Evolutionary conservation across 2,113 vertebrate genomes (phyloP).

Genomic region (Chinchilla lanigera): DNA sequence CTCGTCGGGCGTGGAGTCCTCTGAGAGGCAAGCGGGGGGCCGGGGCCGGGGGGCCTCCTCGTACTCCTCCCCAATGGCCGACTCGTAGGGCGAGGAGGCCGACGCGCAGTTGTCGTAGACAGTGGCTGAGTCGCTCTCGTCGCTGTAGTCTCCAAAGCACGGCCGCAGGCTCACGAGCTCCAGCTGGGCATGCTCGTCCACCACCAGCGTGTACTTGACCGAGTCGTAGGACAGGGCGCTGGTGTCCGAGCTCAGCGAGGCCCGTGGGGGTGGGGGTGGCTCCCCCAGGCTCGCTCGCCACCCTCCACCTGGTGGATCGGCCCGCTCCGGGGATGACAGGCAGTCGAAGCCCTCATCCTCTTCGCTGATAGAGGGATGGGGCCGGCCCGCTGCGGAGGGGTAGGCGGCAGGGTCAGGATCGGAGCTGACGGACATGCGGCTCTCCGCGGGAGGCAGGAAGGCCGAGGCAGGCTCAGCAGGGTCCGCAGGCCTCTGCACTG

Average conservation of each 20-base stretch:
- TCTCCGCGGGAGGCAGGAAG: slow-evolving; percentile 92
- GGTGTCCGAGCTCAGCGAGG: slow-evolving; percentile 95
- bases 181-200: slow-evolving; percentile 97
- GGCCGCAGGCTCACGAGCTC: slow-evolving; percentile 96
- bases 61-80: slow-evolving; percentile 94
- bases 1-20: slow-evolving; percentile 94
- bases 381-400: slow-evolving; percentile 89
- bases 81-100: slow-evolving; percentile 96
- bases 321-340: slow-evolving; percentile 87
- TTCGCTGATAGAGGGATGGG: slow-evolving; percentile 94
- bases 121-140: slow-evolving; percentile 96
- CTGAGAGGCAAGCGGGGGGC: slow-evolving; percentile 93
- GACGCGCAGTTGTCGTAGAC: slow-evolving; percentile 98
- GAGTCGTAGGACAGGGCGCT: slow-evolving; percentile 97
- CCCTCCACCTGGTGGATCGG: slow-evolving; percentile 74
- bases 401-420: slow-evolving; percentile 94
- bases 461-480: slow-evolving; percentile 85
- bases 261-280: slow-evolving; percentile 85
- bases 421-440: slow-evolving; percentile 95
- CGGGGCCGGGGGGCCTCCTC: slow-evolving; percentile 93
- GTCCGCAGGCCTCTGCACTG: slow-evolving; percentile 93
- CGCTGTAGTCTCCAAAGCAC: slow-evolving; percentile 96
- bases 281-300: slow-evolving; percentile 80
- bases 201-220: slow-evolving; percentile 98
- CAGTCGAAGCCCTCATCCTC: slow-evolving; percentile 93